Evolutionary conservation across 2,888 invertebrate genomes (phyloP).

Genomic region (Andrena chrysosceles): DNA sequence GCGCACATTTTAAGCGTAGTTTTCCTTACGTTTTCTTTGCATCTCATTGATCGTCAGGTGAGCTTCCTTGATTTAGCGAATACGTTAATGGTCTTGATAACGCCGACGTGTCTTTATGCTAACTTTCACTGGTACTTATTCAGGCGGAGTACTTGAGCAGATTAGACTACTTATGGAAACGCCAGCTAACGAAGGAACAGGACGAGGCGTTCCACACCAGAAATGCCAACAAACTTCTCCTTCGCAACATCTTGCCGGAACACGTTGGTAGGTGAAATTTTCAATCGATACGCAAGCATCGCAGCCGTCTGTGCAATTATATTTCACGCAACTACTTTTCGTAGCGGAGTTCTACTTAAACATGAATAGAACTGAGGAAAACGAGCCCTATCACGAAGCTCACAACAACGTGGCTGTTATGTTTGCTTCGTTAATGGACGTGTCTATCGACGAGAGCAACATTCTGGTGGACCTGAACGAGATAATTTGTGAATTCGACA

Average conservation of each 20-base stretch:
- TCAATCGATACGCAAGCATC: neutral
- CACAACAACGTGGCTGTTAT: conserved; percentile 97
- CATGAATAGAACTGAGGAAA: conserved; percentile 88
- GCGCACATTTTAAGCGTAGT: conserved; percentile 91
- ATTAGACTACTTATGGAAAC: conserved; percentile 93
- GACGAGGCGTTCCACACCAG: conserved; percentile 94
- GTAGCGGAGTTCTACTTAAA: conserved; percentile 92
- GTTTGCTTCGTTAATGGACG: conserved; percentile 96
- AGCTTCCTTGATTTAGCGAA: conserved; percentile 39
- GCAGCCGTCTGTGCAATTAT: neutral
- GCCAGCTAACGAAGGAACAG: conserved; percentile 92
- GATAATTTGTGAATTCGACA: conserved; percentile 97
- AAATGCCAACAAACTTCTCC: conserved; percentile 94
- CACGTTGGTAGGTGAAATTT: conserved; percentile 92
- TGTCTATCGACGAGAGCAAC: conserved; percentile 88
- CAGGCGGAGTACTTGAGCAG: conserved; percentile 94
- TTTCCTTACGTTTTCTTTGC: conserved; percentile 91
- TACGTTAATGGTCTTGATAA: neutral
- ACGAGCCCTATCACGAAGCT: conserved; percentile 94
- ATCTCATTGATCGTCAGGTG: conserved; percentile 94
- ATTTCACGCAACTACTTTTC: neutral
- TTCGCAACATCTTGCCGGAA: conserved; percentile 96
- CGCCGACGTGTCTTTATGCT: neutral
- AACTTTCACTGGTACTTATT: conserved; percentile 49
- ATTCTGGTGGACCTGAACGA: conserved; percentile 91